A percentile compares a stretch with the other conserved stretches of the same genome.
phyloP scores from a whole-genome alignment of 1,140 invertebrate genomes.

The Magallana gigas region DNA sequence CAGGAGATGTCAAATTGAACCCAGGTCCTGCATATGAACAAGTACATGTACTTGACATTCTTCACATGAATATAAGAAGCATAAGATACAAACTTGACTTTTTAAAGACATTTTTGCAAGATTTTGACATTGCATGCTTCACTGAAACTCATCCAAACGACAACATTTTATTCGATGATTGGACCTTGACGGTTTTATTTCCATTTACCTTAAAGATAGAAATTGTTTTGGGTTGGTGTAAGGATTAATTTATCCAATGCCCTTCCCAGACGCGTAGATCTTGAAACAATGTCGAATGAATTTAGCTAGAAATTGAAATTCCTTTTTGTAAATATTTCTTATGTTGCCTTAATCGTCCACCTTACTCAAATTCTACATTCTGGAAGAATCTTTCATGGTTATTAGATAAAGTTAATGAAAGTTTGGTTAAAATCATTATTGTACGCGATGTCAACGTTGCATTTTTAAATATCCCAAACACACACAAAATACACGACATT shows the following conservation, averaged over 20 bases:
- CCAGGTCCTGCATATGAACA: constrained; percentile 16
- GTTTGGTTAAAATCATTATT: constrained; percentile 40
- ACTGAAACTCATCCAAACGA: too few relatives aligned
- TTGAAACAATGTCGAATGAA: constrained; percentile 35
- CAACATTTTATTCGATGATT: not conserved
- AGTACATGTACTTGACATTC: too few relatives aligned
- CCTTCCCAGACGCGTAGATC: not conserved
- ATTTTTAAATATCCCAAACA: not conserved
- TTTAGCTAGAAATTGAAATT: constrained; percentile 40
- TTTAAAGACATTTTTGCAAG: too few relatives aligned
- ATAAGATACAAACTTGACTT: too few relatives aligned
- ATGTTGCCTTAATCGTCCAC: constrained; percentile 22
- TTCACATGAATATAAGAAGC: not conserved
- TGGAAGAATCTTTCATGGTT: constrained; percentile 34
- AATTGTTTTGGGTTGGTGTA: constrained; percentile 38
- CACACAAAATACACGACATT: not conserved
- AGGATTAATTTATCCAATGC: constrained; percentile 22
- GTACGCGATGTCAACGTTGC: constrained; percentile 45
- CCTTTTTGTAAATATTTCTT: constrained; percentile 13
- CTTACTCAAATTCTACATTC: not conserved
- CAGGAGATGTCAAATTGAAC: constrained; percentile 32
- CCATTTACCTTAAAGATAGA: constrained; percentile 32
- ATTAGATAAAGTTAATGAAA: constrained; percentile 20
- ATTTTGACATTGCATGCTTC: not conserved
- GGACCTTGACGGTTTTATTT: not conserved